A percentile compares a stretch with the other conserved stretches of the same genome.
Conservation (phyloP, 2,888 invertebrate genomes). For the Eumerus sabulonum region DNA sequence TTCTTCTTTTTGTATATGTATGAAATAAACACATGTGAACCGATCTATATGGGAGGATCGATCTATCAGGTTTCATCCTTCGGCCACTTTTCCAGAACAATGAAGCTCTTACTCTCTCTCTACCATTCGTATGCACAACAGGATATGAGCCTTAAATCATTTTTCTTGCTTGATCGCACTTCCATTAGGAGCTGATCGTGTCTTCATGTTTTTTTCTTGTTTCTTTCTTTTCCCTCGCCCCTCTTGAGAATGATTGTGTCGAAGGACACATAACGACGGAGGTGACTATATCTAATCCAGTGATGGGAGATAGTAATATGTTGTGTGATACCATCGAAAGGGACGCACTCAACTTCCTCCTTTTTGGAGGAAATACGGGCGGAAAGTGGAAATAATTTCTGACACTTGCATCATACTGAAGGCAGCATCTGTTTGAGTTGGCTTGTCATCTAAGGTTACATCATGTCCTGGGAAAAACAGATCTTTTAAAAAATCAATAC, state of each 20-base stretch:
- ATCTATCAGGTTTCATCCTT: conserved; percentile 60
- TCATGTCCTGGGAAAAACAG: not conserved
- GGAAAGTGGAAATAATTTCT: conserved; percentile 38
- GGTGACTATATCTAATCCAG: conserved; percentile 43
- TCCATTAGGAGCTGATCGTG: conserved; percentile 61
- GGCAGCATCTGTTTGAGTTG: too few species aligned
- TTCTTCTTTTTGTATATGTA: conserved; percentile 1
- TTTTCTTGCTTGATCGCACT: conserved; percentile 70
- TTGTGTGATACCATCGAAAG: conserved; percentile 1
- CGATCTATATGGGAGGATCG: conserved; percentile 60
- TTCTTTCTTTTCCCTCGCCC: not conserved
- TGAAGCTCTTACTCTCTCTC: conserved; percentile 17
- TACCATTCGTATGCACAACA: conserved; percentile 35
- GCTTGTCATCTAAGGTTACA: conserved; percentile 9
- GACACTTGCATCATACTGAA: not conserved
- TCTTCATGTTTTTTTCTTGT: too few species aligned
- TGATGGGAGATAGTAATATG: conserved; percentile 40
- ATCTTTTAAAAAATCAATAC: not conserved
- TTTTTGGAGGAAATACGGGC: conserved; percentile 57
- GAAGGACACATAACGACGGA: conserved; percentile 51
- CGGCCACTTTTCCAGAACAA: conserved; percentile 49
- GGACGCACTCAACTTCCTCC: conserved; percentile 40
- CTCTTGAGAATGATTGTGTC: conserved; percentile 47
- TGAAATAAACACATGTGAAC: conserved; percentile 36
- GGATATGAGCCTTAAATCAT: conserved; percentile 71